These are phyloP conservation scores for Cydia amplana DNA, from an alignment of 1,140 invertebrate genomes.

Conservation along the genomic window DNA sequence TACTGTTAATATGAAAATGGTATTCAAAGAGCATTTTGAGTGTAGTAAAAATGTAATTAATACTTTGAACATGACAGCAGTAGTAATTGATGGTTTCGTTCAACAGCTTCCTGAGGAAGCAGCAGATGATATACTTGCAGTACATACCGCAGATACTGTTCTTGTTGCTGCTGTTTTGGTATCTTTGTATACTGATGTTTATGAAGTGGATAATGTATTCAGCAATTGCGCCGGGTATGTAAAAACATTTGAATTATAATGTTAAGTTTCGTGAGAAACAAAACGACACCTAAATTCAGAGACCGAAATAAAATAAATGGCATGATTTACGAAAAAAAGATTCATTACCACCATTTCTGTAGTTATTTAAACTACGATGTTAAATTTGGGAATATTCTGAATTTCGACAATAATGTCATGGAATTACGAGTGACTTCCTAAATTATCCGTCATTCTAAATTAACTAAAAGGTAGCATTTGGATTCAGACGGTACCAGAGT, in stretches of 20 bases:
- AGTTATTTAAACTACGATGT: too few species aligned
- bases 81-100: slow-evolving; percentile 42
- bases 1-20: not conserved
- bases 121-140: slow-evolving; percentile 88
- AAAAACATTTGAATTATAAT: not conserved
- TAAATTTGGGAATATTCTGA: too few species aligned
- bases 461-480: too few species aligned
- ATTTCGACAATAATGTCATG: too few species aligned
- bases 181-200: slow-evolving; percentile 91
- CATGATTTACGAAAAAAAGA: too few species aligned
- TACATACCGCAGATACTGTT: slow-evolving; percentile 95
- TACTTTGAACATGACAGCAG: slow-evolving; percentile 36
- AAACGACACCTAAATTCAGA: too few species aligned
- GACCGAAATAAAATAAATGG: too few species aligned
- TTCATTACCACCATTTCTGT: too few species aligned
- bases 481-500: too few species aligned
- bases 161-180: slow-evolving; percentile 90
- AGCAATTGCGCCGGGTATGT: slow-evolving; percentile 81
- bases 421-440: too few species aligned
- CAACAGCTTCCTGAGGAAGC: slow-evolving; percentile 86
- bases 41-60: slow-evolving; percentile 42
- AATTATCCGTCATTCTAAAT: too few species aligned
- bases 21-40: slow-evolving; percentile 11
- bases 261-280: not conserved
- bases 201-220: slow-evolving; percentile 91